Base-by-base conservation (phyloP, 2,888 invertebrate species). In the Phrixothrix hirtus region DNA sequence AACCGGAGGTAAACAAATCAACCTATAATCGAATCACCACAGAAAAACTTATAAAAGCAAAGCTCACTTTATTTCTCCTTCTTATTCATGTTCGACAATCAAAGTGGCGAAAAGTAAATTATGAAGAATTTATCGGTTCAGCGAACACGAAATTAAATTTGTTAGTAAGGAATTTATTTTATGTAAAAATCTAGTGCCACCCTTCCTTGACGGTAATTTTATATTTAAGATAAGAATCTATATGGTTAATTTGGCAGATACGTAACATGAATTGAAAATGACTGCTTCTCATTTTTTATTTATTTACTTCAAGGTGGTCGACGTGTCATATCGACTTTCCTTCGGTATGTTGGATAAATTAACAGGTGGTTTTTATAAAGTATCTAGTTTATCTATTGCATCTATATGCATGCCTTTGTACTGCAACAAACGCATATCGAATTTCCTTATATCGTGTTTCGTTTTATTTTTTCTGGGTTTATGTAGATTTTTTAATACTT, bases 11-110 rank as follows among this genome's bases (percentile, higher is more conserved):
- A 71, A 74, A 72, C 71, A 73, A 73, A 73, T 72, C 71, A 70
- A 69, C 69, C 67, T 70, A 70, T 73, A 73, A 74, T 74, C 73
- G 72, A 73, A 74, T 74, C 70, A 72, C 58, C 57, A 45, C 58
- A 51, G 58, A 63, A 61, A 60, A 59, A 61, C 55, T 57, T 56
- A 54, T 45, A 51, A 38, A 35, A 26, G 12, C 32, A 29, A 41
- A 38, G 30, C 34, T 34, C 45, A 13, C 41, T 44, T 47, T 39
- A 27, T 35, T 41, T 27, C 51, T 17, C 27, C 38, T 50, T 39
- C 51, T 45, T 46, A 45, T 51, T 41, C 35, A 35, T 31, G n/a
- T 32, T 16, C 16, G 12, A 12, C 26, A 36, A 35, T 49, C 43
- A 37, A 43, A 29, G 17, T 31, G 29, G 42, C 35, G 6, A 49